A percentile compares a stretch with the other conserved stretches of the same genome.
Evolutionary conservation across 2,888 invertebrate genomes (phyloP).

Genomic region (Ophraella communa): DNA sequence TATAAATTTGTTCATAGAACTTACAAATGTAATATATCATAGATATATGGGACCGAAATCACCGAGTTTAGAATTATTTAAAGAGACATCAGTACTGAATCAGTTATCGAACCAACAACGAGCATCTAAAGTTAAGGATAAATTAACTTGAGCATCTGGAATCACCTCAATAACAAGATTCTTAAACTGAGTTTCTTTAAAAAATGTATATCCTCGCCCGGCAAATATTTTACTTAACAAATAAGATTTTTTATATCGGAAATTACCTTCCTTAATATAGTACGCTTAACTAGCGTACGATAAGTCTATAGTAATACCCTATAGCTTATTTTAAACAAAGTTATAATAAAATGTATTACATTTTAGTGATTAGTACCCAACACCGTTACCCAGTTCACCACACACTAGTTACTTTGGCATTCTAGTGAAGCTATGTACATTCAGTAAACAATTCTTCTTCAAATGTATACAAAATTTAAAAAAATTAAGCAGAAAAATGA

Average conservation of each 20-base stretch:
- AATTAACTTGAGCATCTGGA: conserved; percentile 48
- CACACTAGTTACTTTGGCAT: conserved; percentile 34
- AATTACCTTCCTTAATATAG: conserved; percentile 62
- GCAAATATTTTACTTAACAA: conserved; percentile 58
- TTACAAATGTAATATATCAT: conserved; percentile 93
- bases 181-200: background rate
- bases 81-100: conserved; percentile 30
- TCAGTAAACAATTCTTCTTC: background rate
- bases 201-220: conserved; percentile 43
- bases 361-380: conserved; percentile 29
- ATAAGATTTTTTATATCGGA: conserved; percentile 55
- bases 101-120: conserved; percentile 34
- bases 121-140: conserved; percentile 51
- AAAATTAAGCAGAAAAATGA: background rate
- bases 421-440: conserved; percentile 23
- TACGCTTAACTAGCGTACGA: conserved; percentile 43
- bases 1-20: conserved; percentile 84
- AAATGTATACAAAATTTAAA: background rate
- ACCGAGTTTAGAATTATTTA: conserved; percentile 51
- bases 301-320: conserved; percentile 55
- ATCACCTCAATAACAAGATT: conserved; percentile 8
- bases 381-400: conserved; percentile 27
- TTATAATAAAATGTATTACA: conserved; percentile 54
- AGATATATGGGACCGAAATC: conserved; percentile 92
- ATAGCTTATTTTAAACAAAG: conserved; percentile 47